phyloP scores from a whole-genome alignment of 2,113 vertebrate genomes.

The Potamarius usumacintae region DNA sequence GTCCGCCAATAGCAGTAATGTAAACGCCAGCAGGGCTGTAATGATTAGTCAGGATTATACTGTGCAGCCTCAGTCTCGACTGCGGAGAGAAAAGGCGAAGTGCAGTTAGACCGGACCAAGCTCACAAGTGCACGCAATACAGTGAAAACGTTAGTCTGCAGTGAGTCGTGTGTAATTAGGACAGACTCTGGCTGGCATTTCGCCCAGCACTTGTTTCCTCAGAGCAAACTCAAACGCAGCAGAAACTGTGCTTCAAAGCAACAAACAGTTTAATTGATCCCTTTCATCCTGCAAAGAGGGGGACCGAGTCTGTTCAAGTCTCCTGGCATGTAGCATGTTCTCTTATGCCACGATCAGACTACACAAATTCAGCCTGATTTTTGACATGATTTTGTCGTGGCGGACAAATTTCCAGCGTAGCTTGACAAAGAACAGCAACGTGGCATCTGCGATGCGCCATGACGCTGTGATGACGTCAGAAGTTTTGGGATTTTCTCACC shows the following conservation, averaged over 20 bases:
- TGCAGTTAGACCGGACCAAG: slow-evolving; percentile 45
- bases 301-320: not conserved
- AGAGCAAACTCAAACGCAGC: slow-evolving; percentile 66
- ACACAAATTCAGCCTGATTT: too few relatives aligned
- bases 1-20: not conserved
- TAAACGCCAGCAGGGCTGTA: not conserved
- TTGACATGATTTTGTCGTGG: too few relatives aligned
- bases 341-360: too few relatives aligned
- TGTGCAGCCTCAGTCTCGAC: not conserved
- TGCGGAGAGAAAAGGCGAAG: not conserved
- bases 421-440: too few relatives aligned
- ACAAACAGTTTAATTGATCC: slow-evolving; percentile 70
- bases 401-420: too few relatives aligned
- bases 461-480: too few relatives aligned
- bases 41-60: not conserved
- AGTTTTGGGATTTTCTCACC: too few relatives aligned
- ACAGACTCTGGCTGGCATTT: slow-evolving; percentile 60
- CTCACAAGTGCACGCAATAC: slow-evolving; percentile 62
- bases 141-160: slow-evolving; percentile 60
- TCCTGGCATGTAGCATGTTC: not conserved
- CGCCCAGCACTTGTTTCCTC: slow-evolving; percentile 77
- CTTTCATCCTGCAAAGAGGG: slow-evolving; percentile 44
- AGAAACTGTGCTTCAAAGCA: slow-evolving; percentile 58
- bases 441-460: too few relatives aligned
- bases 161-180: slow-evolving; percentile 72